Base-by-base conservation (phyloP, 2,113 vertebrate species). In the Gavia stellata region DNA sequence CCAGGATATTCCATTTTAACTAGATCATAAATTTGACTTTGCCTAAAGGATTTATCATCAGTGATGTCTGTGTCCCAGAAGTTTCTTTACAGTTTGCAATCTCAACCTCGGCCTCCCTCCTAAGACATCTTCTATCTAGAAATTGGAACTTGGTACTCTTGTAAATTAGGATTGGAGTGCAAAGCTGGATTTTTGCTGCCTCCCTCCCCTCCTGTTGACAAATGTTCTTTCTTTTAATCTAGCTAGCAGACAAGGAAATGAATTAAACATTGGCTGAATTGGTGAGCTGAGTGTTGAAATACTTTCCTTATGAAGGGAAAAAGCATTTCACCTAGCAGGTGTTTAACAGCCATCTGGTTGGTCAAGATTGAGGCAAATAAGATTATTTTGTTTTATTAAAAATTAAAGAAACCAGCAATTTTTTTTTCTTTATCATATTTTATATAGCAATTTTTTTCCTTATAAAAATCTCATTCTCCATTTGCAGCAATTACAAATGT, bases 241-340 rank as follows among this genome's bases (percentile, higher is more conserved):
- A 86, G 33, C 52, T 79, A 58, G 47, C 47, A 92, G 83, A 81
- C 77, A 92, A 78, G 70, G 50, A 66, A 85, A 91, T 95, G 53
- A 94, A 96, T 97, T 96, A 97, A 97, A 94, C 86, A 85, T 86
- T 36, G 86, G 58, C 67, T 94, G 77, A 92, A 66, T 78, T 86
- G 91, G 56, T 66, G 63, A 96, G 56, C 24, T 91, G 92, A 96
- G 49, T 73, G 55, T 85, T 71, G 62, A 94, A 95, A 91, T 56
- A 24, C n/a, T 84, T 81, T 88, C 58, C 50, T 84, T 33, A 65
- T 29, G 29, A 88, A 92, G 56, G 33, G 72, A 82, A 75, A 88
- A 95, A 44, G 1, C 14, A 34, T 96, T 96, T 96, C 56, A 87
- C 53, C 81, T 95, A 74, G 34, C 47, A 96, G 72, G 47, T 88